phyloP scores from a whole-genome alignment of 2,888 invertebrate genomes.

The Abrostola triplasia region DNA sequence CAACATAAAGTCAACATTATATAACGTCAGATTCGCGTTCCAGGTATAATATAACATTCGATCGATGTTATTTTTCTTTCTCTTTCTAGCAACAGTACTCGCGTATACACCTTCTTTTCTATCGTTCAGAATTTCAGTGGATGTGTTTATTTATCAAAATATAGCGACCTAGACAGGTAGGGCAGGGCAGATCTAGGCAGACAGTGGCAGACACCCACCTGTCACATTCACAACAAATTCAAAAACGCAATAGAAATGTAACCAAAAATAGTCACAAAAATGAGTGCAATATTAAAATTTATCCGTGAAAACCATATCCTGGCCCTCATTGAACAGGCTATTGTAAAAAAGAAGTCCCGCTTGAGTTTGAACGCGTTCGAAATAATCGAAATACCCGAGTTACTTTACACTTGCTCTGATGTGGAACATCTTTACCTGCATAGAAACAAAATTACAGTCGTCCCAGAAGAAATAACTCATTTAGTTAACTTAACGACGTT shows the following conservation, averaged over 20 bases:
- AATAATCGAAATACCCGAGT: slow-evolving; percentile 88
- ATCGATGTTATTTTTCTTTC: slow-evolving; percentile 23
- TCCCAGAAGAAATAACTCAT: slow-evolving; percentile 83
- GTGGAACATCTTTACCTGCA: slow-evolving; percentile 90
- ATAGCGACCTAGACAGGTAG: slow-evolving; percentile 17
- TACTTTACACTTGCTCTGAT: slow-evolving; percentile 87
- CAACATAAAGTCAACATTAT: slow-evolving; percentile 31
- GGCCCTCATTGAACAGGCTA: slow-evolving; percentile 90
- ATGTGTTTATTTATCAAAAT: slow-evolving; percentile 27
- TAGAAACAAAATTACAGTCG: slow-evolving; percentile 88
- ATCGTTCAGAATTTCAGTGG: slow-evolving; percentile 11
- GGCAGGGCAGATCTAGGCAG: slow-evolving; percentile 3
- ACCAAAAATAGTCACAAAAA: slow-evolving; percentile 73
- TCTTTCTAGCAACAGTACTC: slow-evolving; percentile 12
- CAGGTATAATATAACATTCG: slow-evolving; percentile 1
- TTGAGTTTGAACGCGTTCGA: slow-evolving; percentile 90
- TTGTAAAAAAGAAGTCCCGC: slow-evolving; percentile 87
- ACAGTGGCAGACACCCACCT: slow-evolving; percentile 22
- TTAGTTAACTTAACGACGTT: slow-evolving; percentile 89
- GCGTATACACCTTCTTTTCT: slow-evolving; percentile 10
- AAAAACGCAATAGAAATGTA: slow-evolving; percentile 80
- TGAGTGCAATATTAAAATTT: slow-evolving; percentile 91
- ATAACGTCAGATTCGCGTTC: slow-evolving; percentile 41
- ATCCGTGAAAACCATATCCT: slow-evolving; percentile 91
- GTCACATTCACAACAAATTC: slow-evolving; percentile 70